Percentiles rank a stretch among this genome's conserved stretches.
These are phyloP conservation scores for Leptodactylus fuscus DNA, from an alignment of 2,113 vertebrate genomes.

Conservation along the genomic window DNA sequence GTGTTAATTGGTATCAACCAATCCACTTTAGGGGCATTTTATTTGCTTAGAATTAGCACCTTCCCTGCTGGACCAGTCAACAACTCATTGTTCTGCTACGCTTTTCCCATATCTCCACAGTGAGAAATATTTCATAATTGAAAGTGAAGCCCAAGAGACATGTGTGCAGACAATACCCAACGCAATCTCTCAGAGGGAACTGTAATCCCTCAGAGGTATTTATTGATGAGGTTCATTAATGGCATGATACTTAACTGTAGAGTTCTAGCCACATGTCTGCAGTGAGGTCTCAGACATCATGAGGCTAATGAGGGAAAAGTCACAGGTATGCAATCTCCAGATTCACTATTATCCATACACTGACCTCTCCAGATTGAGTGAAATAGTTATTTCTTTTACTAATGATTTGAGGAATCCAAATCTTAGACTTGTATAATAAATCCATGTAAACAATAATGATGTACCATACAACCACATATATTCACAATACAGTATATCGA, in stretches of 20 bases:
- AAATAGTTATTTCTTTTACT: not conserved
- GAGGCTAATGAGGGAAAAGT: constrained; percentile 12
- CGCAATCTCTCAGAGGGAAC: not conserved
- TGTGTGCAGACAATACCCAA: not conserved
- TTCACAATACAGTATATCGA: too few species aligned
- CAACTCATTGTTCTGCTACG: constrained; percentile 42
- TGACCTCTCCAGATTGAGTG: not conserved
- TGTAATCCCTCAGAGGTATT: constrained; percentile 5
- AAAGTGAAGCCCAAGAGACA: constrained; percentile 4
- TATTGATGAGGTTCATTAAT: constrained; percentile 29
- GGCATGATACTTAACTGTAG: constrained; percentile 1
- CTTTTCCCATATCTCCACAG: constrained; percentile 33
- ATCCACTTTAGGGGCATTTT: constrained; percentile 56
- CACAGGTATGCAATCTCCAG: not conserved
- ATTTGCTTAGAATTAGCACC: constrained; percentile 58
- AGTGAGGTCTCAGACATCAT: constrained; percentile 9
- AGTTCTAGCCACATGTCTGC: not conserved
- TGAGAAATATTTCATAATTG: constrained; percentile 22
- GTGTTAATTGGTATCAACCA: constrained; percentile 61
- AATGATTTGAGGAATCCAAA: not conserved
- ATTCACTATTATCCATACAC: not conserved
- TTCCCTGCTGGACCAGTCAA: constrained; percentile 51
- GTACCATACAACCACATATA: too few species aligned
- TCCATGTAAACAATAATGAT: too few species aligned
- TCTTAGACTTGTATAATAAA: not conserved